A percentile compares a stretch with the other conserved stretches of the same genome.
phyloP scores from a whole-genome alignment of 1,140 invertebrate species.

The Drosophila ercepeae region DNA sequence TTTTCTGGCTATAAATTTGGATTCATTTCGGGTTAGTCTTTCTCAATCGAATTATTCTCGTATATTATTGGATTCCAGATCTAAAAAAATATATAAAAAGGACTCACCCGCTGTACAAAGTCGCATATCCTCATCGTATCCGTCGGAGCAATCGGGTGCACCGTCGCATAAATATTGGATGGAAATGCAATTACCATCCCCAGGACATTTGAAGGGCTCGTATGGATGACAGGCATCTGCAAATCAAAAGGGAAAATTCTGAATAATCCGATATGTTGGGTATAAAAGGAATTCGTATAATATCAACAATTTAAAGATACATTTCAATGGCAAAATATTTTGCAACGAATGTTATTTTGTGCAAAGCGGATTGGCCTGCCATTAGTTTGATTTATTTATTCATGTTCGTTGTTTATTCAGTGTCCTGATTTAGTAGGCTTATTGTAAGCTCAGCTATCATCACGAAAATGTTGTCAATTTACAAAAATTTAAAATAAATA shows the following conservation, averaged over 20 bases:
- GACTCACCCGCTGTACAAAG: constrained; percentile 95
- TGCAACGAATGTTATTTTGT: constrained; percentile 4
- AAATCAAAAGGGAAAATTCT: constrained; percentile 36
- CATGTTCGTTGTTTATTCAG: constrained; percentile 11
- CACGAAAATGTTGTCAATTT: no score
- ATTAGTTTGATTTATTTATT: constrained; percentile 22
- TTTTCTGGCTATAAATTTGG: constrained; percentile 30
- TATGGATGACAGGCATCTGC: constrained; percentile 91
- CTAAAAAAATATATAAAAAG: not conserved
- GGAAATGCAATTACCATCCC: constrained; percentile 95
- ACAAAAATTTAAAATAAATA: no score
- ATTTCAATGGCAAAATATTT: constrained; percentile 8
- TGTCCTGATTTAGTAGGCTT: constrained; percentile 1
- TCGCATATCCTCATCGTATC: constrained; percentile 92
- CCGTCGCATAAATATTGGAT: constrained; percentile 98
- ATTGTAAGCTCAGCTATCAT: not conserved
- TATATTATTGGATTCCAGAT: constrained; percentile 38
- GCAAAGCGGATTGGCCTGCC: constrained; percentile 26
- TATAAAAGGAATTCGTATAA: not conserved
- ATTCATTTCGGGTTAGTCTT: constrained; percentile 13
- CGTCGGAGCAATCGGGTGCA: constrained; percentile 96
- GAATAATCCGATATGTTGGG: not conserved
- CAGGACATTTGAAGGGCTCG: constrained; percentile 97
- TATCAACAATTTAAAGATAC: constrained; percentile 8
- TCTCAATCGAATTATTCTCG: constrained; percentile 31